Conservation (phyloP, 2,797 vertebrate species). For the Sylvilagus floridanus region DNA sequence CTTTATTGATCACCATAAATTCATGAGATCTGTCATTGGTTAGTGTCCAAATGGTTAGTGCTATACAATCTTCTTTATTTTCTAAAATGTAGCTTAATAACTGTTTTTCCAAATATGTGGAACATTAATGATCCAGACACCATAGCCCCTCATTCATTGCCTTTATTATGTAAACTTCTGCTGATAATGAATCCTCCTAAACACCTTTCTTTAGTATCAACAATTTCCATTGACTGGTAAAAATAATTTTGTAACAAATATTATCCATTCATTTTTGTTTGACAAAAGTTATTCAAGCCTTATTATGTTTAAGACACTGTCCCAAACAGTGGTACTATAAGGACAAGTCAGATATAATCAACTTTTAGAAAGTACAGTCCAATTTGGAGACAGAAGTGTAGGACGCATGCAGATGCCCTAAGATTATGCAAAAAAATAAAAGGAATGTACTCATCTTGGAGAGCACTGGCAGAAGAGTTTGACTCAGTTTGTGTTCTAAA, state of each 20-base stretch:
- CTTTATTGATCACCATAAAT: neutral
- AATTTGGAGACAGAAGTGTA: fast-evolving
- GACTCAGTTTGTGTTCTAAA: neutral
- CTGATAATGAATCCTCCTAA: neutral
- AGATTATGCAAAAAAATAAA: neutral
- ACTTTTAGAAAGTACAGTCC: neutral
- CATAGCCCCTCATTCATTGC: neutral
- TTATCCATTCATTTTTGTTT: neutral
- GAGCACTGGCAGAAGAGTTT: neutral
- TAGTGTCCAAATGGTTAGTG: neutral
- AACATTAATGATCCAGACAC: neutral
- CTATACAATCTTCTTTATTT: neutral
- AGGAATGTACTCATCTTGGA: neutral
- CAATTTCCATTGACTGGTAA: neutral
- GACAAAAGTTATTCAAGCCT: neutral
- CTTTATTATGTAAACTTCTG: neutral
- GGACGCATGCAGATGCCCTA: fast-evolving
- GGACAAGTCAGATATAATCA: neutral
- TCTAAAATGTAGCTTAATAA: neutral
- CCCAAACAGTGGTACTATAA: neutral
- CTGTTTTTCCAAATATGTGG: neutral
- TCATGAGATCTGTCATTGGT: neutral
- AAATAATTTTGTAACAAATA: neutral
- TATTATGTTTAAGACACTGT: neutral
- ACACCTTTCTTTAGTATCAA: neutral